Conservation (phyloP, 2,797 vertebrate species). For the Ceyx erithaca region DNA sequence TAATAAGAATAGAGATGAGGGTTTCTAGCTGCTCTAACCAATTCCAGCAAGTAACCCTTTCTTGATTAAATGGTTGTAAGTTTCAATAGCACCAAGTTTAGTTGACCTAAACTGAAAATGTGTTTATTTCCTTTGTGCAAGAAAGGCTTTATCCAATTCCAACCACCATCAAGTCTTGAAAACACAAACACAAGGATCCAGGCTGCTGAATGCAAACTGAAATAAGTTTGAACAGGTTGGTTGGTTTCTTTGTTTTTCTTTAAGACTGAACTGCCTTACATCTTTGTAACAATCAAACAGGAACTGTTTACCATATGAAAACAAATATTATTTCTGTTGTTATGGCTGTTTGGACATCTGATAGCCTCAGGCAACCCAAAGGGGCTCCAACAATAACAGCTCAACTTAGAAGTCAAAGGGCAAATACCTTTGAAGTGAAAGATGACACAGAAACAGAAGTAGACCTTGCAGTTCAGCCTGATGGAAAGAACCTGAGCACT, state of each 20-base stretch:
- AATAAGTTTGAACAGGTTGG: background rate
- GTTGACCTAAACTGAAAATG: background rate
- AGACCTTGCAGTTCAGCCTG: conserved; percentile 8
- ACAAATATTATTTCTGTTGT: conserved; percentile 53
- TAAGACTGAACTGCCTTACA: background rate
- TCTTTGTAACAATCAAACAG: background rate
- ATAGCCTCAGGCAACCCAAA: conserved; percentile 24
- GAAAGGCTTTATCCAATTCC: background rate
- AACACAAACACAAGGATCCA: background rate
- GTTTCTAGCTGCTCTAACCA: background rate
- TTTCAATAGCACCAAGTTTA: background rate
- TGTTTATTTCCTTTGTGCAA: background rate
- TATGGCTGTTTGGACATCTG: conserved; percentile 23
- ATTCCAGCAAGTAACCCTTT: background rate
- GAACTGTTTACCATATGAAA: conserved; percentile 28
- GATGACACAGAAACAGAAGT: conserved; percentile 12
- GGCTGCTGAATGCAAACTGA: background rate
- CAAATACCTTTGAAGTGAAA: conserved; percentile 41
- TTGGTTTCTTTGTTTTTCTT: too few relatives aligned
- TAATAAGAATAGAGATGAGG: background rate
- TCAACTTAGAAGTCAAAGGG: conserved; percentile 49
- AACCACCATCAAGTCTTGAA: background rate
- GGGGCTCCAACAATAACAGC: background rate
- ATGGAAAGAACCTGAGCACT: background rate
- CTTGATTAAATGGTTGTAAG: background rate